Base-by-base conservation (phyloP, 2,113 vertebrate genomes). In the Atlantisia rogersi region DNA sequence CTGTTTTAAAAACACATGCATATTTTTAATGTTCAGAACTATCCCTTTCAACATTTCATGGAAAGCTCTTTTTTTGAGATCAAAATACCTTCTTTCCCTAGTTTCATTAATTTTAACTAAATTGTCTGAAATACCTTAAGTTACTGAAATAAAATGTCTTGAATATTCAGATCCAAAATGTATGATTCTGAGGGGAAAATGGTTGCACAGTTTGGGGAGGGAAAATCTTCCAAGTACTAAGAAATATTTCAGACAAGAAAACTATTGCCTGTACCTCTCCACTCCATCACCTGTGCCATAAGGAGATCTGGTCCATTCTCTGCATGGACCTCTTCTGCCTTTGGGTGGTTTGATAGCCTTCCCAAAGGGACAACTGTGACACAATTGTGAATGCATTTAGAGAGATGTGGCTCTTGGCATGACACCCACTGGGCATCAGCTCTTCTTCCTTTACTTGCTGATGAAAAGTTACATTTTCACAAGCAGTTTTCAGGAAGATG, bases 331-430 rank as follows among this genome's bases (percentile, higher is more conserved):
- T 67, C 50, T 40, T 63, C 48, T 64, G 69, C 31, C 48, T 74
- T 60, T 31, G 58, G 10, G n/a, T 39, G 26, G 28, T 31, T 48
- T 62, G n/a, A 55, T 29, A 32, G 37, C 26, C 39, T 62, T 71
- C 52, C 64, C 50, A 48, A 48, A 55, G 19, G 65, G 46, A 62
- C 46, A 78, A 60, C 25, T 13, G 50, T 52, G 53, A 37, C 11
- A 29, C 20, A 22, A 10, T 25, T 19, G 22, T 19, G 55, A n/a
- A 56, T 1, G 0, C 42, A 37, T 18, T n/a, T 32, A 46, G 44
- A 46, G 71, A 71, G 53, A 39, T 39, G 52, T 32, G 37, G 44
- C 29, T 76, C 44, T 52, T 42, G 37, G 68, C 44, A 55, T 37
- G 39, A 88, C 29, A 71, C 22, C 32, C 22, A 65, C 39, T 8